Evolutionary conservation across 2,888 invertebrate genomes (phyloP).

Genomic region (Achlya flavicornis): DNA sequence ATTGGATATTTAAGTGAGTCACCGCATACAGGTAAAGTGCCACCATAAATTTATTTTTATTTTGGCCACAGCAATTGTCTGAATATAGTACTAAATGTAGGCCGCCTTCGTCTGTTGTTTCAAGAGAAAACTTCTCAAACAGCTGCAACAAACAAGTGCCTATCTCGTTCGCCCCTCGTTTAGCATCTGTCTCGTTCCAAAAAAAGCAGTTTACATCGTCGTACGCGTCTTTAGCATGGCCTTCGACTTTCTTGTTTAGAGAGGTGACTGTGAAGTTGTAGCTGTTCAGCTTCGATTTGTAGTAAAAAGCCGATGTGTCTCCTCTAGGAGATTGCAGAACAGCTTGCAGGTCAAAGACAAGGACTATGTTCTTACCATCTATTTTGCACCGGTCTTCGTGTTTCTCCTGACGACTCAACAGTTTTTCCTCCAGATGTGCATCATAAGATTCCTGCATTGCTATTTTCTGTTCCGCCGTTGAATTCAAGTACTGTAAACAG

Average conservation of each 20-base stretch:
- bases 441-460: neutral
- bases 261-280: slow-evolving; percentile 27
- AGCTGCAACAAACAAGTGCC: too few species aligned
- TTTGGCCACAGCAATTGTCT: slow-evolving; percentile 29
- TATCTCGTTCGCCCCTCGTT: too few species aligned
- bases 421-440: neutral
- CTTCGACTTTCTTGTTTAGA: slow-evolving; percentile 24
- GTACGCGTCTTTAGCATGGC: slow-evolving; percentile 20
- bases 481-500: neutral
- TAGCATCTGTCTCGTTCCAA: slow-evolving; percentile 35
- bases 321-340: slow-evolving; percentile 30
- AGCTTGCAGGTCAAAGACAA: slow-evolving; percentile 31
- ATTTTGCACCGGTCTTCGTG: slow-evolving; percentile 27
- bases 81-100: slow-evolving; percentile 26
- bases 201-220: slow-evolving; percentile 28
- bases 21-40: slow-evolving; percentile 24
- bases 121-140: slow-evolving; percentile 18
- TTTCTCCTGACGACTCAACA: slow-evolving; percentile 21
- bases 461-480: neutral
- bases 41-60: slow-evolving; percentile 31
- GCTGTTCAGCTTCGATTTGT: slow-evolving; percentile 26
- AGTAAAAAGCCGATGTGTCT: slow-evolving; percentile 29
- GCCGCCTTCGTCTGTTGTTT: slow-evolving; percentile 16
- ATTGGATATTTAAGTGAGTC: slow-evolving; percentile 22
- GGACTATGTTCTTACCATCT: slow-evolving; percentile 25